Base-by-base conservation (phyloP, 1,140 invertebrate genomes). In the Atta cephalotes region DNA sequence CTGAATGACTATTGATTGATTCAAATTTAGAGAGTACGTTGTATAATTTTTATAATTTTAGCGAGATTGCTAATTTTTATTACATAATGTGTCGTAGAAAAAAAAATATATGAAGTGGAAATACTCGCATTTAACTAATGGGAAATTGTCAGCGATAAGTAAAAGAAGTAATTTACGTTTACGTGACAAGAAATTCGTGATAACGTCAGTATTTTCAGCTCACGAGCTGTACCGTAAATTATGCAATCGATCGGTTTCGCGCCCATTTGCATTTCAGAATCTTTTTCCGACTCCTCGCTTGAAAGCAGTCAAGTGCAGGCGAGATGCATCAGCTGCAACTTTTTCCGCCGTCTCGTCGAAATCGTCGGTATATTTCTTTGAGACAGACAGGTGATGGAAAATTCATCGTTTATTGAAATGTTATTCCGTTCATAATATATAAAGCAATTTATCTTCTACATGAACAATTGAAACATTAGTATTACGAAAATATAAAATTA, bases 301-400 rank as follows among this genome's bases (percentile, higher is more conserved):
- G 72, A 88, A 88, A 81, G 91, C 85, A 92, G 91, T 91, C 90
- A 88, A 91, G 82, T 65, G 81, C 90, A 91, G 91, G 51, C 74
- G 76, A 53, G 39, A 82, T 62, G 60, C 72, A 86, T 89, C 89
- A 89, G 85, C 49, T 72, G 68, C 39, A 63, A 62, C 84, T 62
- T 87, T 87, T 87, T 63, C 56, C 25, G n/a, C n/a, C 80, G 25
- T 66, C 77, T 79, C 56, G 31, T 74, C 68, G 53, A 60, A 74
- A 74, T 74, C 70, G 56, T 31, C 28, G 68, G 39, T 76, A 74
- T 82, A 76, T 84, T 84, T 84, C 80, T 84, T 74, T 49, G 45
- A 84, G 56, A 74, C 70, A 31, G 56, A 39, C 65, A 56, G 62
- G 10, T 18, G 53, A 82, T 45, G 53, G 65, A 56, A 56, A 71